Conservation (phyloP, 2,888 invertebrate genomes). For the Phymatocera aterrima region DNA sequence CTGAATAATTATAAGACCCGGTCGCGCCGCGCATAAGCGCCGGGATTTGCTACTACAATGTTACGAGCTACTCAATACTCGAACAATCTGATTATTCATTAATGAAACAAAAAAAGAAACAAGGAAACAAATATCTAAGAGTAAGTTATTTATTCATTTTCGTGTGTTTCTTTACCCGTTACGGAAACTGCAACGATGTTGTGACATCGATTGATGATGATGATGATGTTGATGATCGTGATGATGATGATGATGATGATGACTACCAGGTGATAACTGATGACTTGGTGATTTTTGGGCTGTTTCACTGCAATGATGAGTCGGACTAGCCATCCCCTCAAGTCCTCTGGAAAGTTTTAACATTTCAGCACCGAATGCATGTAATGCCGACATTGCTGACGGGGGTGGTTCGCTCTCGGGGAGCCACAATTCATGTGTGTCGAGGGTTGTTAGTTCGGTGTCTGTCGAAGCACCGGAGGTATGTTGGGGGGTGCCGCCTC, state of each 20-base stretch:
- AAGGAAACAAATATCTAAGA: no score
- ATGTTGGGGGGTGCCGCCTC: conserved; percentile 79
- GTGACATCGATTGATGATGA: conserved; percentile 54
- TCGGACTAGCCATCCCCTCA: conserved; percentile 80
- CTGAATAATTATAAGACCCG: conserved; percentile 12
- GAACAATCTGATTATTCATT: no score
- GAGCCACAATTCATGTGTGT: conserved; percentile 90
- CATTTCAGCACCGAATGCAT: conserved; percentile 92
- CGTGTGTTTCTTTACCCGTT: conserved; percentile 60
- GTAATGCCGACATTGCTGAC: conserved; percentile 89
- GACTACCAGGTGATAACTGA: conserved; percentile 49
- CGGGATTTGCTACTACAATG: background rate
- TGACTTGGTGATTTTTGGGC: conserved; percentile 56
- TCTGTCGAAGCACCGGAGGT: conserved; percentile 88
- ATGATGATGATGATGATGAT: conserved; percentile 52
- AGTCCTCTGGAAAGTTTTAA: conserved; percentile 88
- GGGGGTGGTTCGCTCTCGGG: conserved; percentile 86
- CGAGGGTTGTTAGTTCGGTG: conserved; percentile 89
- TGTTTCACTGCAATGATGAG: conserved; percentile 52
- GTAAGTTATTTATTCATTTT: background rate
- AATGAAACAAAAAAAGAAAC: no score
- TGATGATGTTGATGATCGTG: conserved; percentile 51
- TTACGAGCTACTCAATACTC: no score
- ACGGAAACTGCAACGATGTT: conserved; percentile 61
- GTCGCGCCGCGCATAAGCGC: background rate